Conservation (phyloP, 1,140 invertebrate species). For the Meloidogyne hapla region DNA sequence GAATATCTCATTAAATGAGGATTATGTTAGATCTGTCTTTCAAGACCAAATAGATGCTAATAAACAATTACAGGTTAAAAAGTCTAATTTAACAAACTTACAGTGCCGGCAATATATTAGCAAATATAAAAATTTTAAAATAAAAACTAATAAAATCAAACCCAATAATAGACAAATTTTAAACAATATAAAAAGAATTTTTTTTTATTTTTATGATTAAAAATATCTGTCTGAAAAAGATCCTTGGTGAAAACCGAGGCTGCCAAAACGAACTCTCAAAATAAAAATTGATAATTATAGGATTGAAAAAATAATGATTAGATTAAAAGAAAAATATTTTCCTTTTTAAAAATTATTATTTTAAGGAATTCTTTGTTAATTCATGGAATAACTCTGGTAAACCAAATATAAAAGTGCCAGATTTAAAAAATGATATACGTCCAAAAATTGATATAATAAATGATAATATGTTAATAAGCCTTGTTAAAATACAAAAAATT, state of each 20-base stretch:
- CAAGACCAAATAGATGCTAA: slow-evolving; percentile 19
- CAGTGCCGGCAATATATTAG: too few relatives aligned
- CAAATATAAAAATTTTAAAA: too few relatives aligned
- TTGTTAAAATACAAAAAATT: background rate
- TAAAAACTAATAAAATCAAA: too few relatives aligned
- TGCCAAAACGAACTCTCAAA: too few relatives aligned
- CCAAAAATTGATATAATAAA: background rate
- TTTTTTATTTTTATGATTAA: too few relatives aligned
- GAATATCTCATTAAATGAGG: background rate
- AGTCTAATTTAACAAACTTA: background rate
- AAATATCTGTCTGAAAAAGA: too few relatives aligned
- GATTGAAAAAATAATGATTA: too few relatives aligned
- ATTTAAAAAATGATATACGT: background rate
- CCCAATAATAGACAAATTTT: too few relatives aligned
- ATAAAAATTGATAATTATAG: too few relatives aligned
- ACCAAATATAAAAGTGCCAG: background rate
- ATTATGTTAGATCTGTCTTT: background rate
- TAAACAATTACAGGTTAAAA: slow-evolving; percentile 13
- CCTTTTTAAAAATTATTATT: background rate
- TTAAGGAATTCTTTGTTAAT: background rate
- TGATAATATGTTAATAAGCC: background rate
- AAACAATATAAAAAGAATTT: too few relatives aligned
- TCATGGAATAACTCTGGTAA: background rate
- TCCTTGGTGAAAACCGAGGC: too few relatives aligned
- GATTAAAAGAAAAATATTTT: too few relatives aligned